Evolutionary conservation across 2,113 vertebrate genomes (phyloP).

Genomic region (Syrrhaptes paradoxus): DNA sequence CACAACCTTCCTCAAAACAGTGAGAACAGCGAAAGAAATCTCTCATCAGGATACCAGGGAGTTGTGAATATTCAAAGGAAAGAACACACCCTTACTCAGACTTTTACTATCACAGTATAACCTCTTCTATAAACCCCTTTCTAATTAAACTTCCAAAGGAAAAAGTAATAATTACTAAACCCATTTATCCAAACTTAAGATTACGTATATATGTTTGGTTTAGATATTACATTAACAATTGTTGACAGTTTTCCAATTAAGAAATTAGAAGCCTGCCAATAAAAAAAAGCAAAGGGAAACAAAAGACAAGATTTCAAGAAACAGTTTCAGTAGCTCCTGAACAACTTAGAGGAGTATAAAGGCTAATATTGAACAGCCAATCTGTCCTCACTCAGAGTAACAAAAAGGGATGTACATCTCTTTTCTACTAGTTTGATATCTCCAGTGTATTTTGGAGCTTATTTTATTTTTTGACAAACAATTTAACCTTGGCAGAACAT

Average conservation of each 20-base stretch:
- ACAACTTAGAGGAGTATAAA: conserved; percentile 22
- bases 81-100: background rate
- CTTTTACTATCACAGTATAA: background rate
- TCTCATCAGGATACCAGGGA: background rate
- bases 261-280: conserved; percentile 58
- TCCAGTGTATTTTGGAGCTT: background rate
- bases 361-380: background rate
- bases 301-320: conserved; percentile 12
- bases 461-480: background rate
- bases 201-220: background rate
- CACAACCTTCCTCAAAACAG: too few relatives aligned
- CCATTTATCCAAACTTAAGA: background rate
- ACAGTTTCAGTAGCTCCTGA: conserved; percentile 7
- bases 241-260: conserved; percentile 48
- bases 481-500: conserved; percentile 1
- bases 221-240: conserved; percentile 50
- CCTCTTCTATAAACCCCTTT: background rate
- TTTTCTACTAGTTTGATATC: background rate
- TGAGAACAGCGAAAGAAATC: background rate
- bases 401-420: background rate
- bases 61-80: background rate
- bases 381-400: background rate
- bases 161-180: background rate
- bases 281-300: conserved; percentile 30
- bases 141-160: conserved; percentile 40